A percentile compares a stretch with the other conserved stretches of the same genome.
phyloP scores from a whole-genome alignment of 2,113 vertebrate genomes.

The Mola mola region DNA sequence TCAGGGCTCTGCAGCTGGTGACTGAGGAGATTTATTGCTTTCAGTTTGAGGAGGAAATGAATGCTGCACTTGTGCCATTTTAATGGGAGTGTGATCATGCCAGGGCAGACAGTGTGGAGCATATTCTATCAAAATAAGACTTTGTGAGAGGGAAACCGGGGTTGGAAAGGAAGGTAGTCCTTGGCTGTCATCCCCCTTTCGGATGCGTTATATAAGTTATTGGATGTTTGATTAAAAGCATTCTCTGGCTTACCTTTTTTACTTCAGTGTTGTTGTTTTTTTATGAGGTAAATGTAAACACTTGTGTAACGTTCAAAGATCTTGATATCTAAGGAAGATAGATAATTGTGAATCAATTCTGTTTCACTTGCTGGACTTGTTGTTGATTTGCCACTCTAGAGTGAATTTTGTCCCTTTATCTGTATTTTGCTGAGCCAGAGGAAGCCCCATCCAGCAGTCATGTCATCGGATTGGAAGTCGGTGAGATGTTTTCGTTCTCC shows the following conservation, averaged over 20 bases:
- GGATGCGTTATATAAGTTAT: conserved; percentile 35
- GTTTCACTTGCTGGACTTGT: too few relatives aligned
- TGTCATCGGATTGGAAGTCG: conserved; percentile 76
- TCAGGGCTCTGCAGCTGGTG: conserved; percentile 53
- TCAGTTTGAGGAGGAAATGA: conserved; percentile 70
- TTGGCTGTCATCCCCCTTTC: conserved; percentile 27
- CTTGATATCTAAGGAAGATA: too few relatives aligned
- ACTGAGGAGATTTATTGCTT: conserved; percentile 70
- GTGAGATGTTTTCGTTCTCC: conserved; percentile 78
- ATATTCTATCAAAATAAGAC: conserved; percentile 52
- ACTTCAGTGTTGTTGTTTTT: conserved; percentile 7
- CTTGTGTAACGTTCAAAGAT: too few relatives aligned
- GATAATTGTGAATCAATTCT: too few relatives aligned
- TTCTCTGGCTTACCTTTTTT: neutral
- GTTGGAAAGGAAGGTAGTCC: conserved; percentile 34
- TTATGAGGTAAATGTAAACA: neutral
- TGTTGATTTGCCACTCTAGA: neutral
- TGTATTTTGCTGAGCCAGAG: conserved; percentile 64
- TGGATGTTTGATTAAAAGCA: conserved; percentile 28
- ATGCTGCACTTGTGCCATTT: conserved; percentile 69
- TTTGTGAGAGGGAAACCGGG: conserved; percentile 13
- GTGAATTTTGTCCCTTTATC: conserved; percentile 47
- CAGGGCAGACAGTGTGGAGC: conserved; percentile 31
- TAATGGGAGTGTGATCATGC: conserved; percentile 70
- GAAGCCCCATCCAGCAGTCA: conserved; percentile 69